Evolutionary conservation across 2,797 vertebrate species (phyloP), one percentile per base, ranked within the genome.

Genomic region (Picus viridis): DNA sequence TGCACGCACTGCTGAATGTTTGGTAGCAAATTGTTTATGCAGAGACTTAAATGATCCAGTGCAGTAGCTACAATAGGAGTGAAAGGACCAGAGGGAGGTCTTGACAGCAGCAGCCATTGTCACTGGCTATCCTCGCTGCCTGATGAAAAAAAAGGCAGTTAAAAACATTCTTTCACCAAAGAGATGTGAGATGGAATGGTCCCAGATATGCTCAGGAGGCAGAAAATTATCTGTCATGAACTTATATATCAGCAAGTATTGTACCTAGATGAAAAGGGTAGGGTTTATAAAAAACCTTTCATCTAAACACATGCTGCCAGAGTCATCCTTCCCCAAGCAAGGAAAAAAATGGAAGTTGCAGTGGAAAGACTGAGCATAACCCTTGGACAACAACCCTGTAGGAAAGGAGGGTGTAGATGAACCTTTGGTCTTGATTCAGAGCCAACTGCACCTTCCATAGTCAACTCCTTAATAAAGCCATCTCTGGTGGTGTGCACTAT

Each of bases 11-110:
- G 4, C 59, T 62, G 56, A 83, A 57, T 32, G 45, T 34, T 58
- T 89, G 73, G 54, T 80, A 83, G 63, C 56, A 83, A 64, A 34
- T 53, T 70, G 41, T 85, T 90, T 94, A 51, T 89, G 71, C 57
- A 76, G 67, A 69, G 24, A 58, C 41, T 68, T 89, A 65, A 81
- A 77, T 83, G 75, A 84, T 68, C 68, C 39, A 27, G 23, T 57
- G 53, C 61, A 36, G 64, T 12, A 72, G n/a, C 77, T 68, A 0
- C 77, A 94, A 80, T 4, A 32, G 41, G n/a, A 86, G 11, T 5
- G 45, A 71, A 71, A 86, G 54, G 77, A 88, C 57, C 68, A 61
- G 68, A 54, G 87, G 59, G 80, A 79, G 34, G 26, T 56, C 59
- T 47, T 88, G 68, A 49, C 59, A 75, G 6, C 45, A 81, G 70